Conservation (phyloP, 2,888 invertebrate genomes). For the Arrhopalites spinosus region DNA sequence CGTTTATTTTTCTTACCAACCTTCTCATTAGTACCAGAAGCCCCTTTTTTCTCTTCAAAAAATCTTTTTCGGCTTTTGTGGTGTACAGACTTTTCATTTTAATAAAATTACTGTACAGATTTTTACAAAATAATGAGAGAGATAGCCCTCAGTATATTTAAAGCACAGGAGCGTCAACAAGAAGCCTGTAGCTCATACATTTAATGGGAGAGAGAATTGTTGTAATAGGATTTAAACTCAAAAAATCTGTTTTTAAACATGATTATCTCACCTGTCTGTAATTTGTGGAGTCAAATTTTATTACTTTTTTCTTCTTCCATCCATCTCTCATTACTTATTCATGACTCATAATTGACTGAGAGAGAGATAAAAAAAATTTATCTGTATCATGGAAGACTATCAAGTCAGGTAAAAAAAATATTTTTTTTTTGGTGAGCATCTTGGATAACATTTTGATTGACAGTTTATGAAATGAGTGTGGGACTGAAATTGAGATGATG, state of each 20-base stretch:
- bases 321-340: neutral
- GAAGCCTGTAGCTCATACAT: neutral
- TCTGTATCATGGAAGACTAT: too few relatives aligned
- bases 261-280: neutral
- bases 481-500: conserved; percentile 18
- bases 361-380: neutral
- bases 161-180: too few relatives aligned
- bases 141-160: too few relatives aligned
- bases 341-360: neutral
- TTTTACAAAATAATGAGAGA: too few relatives aligned
- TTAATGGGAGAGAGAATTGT: neutral
- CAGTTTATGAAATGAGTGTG: conserved; percentile 21
- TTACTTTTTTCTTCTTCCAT: neutral
- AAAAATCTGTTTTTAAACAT: neutral
- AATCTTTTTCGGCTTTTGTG: too few relatives aligned
- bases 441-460: conserved; percentile 8
- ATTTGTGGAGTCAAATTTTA: too few relatives aligned
- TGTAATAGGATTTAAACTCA: neutral
- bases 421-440: too few relatives aligned
- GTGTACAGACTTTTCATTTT: too few relatives aligned
- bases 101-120: too few relatives aligned
- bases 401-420: too few relatives aligned
- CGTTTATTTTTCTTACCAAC: neutral
- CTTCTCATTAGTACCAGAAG: neutral
- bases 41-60: neutral